Conservation (phyloP, 2,797 vertebrate genomes). For the Gallinago solitaria region DNA sequence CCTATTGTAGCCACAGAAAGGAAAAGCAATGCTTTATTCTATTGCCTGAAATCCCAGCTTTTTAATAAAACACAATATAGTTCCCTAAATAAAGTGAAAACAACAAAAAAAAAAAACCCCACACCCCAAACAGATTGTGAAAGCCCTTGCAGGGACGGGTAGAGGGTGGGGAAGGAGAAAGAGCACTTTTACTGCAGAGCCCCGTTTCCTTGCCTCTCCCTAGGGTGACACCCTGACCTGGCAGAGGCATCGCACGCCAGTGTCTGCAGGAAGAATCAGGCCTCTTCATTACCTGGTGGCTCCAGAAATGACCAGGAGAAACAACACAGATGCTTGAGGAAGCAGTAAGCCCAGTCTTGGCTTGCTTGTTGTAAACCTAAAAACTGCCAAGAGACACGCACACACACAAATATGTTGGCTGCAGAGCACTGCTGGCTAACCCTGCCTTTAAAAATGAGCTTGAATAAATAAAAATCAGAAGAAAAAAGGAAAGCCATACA, state of each 20-base stretch:
- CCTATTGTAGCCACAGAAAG: background rate
- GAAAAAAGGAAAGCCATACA: background rate
- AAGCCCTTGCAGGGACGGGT: background rate
- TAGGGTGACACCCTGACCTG: background rate
- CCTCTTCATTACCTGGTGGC: background rate
- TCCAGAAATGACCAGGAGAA: background rate
- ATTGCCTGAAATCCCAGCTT: background rate
- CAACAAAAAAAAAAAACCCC: background rate
- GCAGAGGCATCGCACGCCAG: background rate
- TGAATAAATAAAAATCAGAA: constrained; percentile 1
- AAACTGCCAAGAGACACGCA: constrained; percentile 28
- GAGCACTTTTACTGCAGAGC: background rate
- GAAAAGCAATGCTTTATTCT: constrained; percentile 1
- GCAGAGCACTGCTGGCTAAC: background rate
- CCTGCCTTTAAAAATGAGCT: background rate
- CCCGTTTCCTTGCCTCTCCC: background rate
- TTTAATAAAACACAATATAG: background rate
- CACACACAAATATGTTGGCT: constrained; percentile 29
- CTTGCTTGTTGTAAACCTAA: background rate
- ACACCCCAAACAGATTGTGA: background rate
- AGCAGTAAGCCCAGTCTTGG: constrained; percentile 17
- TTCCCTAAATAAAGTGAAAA: background rate
- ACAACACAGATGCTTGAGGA: background rate
- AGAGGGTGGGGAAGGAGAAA: background rate
- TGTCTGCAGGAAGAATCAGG: background rate